Percentiles rank a stretch among this genome's conserved stretches.
These are phyloP conservation scores for Thunnus maccoyii DNA, from an alignment of 2,113 vertebrate species.

Conservation along the genomic window DNA sequence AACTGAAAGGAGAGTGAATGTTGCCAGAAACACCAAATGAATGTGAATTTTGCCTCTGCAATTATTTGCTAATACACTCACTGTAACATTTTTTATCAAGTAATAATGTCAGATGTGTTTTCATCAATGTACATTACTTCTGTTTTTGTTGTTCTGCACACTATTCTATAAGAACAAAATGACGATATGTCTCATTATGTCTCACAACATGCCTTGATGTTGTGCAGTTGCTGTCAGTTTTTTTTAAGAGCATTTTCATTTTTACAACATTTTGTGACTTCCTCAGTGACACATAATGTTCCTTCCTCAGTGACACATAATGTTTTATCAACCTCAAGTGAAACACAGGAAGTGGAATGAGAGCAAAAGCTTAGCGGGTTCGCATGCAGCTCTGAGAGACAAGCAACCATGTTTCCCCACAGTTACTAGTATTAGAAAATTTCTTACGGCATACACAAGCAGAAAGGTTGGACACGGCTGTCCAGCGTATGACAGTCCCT, in stretches of 20 bases:
- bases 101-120: no score
- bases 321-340: constrained; percentile 48
- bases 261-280: constrained; percentile 12
- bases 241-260: constrained; percentile 30
- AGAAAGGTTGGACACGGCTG: constrained; percentile 46
- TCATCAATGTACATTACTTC: neutral
- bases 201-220: constrained; percentile 1
- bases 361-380: constrained; percentile 58
- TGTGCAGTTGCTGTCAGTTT: constrained; percentile 13
- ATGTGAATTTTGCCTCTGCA: no score
- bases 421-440: constrained; percentile 56
- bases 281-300: no score
- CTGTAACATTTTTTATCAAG: no score
- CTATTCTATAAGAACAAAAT: neutral
- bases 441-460: constrained; percentile 70
- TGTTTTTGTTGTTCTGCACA: neutral
- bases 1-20: no score
- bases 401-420: constrained; percentile 40
- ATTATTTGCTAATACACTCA: no score
- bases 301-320: constrained; percentile 27
- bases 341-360: constrained; percentile 57
- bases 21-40: no score
- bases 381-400: constrained; percentile 58
- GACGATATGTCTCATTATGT: constrained; percentile 12
- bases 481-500: constrained; percentile 52